A percentile compares a stretch with the other conserved stretches of the same genome.
Evolutionary conservation across 1,140 invertebrate genomes (phyloP).

Genomic region (Hylaeus volcanicus): DNA sequence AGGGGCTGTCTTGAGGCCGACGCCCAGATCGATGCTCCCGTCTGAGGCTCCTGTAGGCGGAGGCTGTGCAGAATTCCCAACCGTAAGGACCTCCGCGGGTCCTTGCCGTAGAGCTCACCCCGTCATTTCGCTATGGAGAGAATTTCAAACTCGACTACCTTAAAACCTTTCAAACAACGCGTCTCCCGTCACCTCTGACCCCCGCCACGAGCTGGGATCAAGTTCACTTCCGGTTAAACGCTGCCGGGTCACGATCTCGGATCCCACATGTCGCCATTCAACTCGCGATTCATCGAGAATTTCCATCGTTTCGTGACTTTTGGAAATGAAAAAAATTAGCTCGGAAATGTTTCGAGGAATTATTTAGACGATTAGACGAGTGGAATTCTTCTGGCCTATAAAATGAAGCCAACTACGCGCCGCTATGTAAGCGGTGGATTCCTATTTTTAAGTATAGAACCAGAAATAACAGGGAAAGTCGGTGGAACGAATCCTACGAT

Average conservation of each 20-base stretch:
- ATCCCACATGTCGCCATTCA: too few species aligned
- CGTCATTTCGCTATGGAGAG: conserved; percentile 22
- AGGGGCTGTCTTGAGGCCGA: conserved; percentile 73
- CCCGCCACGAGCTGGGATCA: conserved; percentile 28
- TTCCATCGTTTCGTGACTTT: too few species aligned
- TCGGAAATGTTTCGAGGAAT: too few species aligned
- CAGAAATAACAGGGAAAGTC: too few species aligned
- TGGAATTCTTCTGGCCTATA: too few species aligned
- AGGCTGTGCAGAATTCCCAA: conserved; percentile 66
- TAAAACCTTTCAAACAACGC: conserved; percentile 14
- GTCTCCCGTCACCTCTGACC: conserved; percentile 5
- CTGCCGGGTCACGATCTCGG: too few species aligned
- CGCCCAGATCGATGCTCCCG: conserved; percentile 76
- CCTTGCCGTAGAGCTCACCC: conserved; percentile 28
- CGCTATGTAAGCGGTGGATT: too few species aligned
- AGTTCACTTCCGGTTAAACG: conserved; percentile 42
- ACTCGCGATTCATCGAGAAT: background rate
- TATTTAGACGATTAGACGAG: too few species aligned
- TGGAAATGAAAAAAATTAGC: too few species aligned
- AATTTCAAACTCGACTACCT: background rate
- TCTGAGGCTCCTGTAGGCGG: conserved; percentile 72
- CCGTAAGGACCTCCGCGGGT: conserved; percentile 48
- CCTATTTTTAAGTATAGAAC: too few species aligned
- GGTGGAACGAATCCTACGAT: too few species aligned
- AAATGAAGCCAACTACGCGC: too few species aligned